phyloP scores from a whole-genome alignment of 2,797 vertebrate genomes.

The Aratinga solstitialis region DNA sequence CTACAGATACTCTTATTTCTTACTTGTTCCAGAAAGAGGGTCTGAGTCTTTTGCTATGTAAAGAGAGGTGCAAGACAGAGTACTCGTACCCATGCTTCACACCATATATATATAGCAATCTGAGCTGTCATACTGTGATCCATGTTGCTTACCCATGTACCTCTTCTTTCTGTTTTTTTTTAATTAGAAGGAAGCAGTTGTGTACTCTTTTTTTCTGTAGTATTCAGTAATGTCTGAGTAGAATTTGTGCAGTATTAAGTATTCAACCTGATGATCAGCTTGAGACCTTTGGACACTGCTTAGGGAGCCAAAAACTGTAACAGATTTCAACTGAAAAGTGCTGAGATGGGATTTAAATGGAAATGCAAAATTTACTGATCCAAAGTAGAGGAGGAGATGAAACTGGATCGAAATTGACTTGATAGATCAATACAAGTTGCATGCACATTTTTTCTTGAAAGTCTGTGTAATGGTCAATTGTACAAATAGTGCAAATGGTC shows the following conservation, averaged over 20 bases:
- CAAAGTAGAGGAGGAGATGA: not conserved
- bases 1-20: not conserved
- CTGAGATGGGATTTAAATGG: not conserved
- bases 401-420: not conserved
- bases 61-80: not conserved
- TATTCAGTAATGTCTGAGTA: not conserved
- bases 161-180: not conserved
- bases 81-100: fast-evolving
- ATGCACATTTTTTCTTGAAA: not conserved
- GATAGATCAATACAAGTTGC: not conserved
- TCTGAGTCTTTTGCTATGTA: not conserved
- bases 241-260: not conserved
- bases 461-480: not conserved
- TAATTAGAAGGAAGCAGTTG: not conserved
- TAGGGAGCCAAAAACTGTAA: not conserved
- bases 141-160: fast-evolving
- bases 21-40: not conserved
- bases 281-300: not conserved
- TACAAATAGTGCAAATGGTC: not conserved
- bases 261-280: not conserved
- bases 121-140: not conserved
- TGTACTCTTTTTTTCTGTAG: not conserved
- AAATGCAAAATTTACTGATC: not conserved
- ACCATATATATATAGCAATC: not conserved
- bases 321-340: not conserved